Percentiles rank a stretch among this genome's conserved stretches.
Conservation (phyloP, 2,113 vertebrate genomes). For the Pampusana beccarii region DNA sequence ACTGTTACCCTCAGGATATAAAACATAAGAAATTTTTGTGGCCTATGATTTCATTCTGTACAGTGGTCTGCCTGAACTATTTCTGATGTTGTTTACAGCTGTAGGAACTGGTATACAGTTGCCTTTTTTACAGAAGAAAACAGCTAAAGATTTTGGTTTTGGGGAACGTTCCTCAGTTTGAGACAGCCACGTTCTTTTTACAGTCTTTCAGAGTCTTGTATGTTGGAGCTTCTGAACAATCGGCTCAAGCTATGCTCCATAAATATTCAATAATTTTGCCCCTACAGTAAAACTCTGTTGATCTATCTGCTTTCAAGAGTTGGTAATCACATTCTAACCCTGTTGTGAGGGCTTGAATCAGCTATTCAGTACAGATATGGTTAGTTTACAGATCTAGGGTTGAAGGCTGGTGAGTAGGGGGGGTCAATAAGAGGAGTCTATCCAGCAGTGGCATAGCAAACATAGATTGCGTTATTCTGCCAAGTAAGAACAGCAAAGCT, state of each 20-base stretch:
- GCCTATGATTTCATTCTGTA: slow-evolving; percentile 7
- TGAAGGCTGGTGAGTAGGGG: neutral
- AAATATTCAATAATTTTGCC: slow-evolving; percentile 29
- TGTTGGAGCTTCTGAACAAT: slow-evolving; percentile 2
- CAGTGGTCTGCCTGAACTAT: neutral
- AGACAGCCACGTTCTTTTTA: neutral
- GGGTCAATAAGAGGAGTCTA: neutral
- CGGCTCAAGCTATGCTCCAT: neutral
- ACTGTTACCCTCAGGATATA: slow-evolving; percentile 36
- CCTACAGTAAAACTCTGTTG: neutral
- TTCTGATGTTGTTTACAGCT: slow-evolving; percentile 52
- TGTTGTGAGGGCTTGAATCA: neutral
- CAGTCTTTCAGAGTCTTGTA: neutral
- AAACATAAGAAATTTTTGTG: slow-evolving; percentile 45
- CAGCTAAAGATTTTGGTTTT: neutral
- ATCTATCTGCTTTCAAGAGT: neutral
- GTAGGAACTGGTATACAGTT: neutral
- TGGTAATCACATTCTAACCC: neutral
- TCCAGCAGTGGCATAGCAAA: neutral
- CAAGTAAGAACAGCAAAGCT: neutral
- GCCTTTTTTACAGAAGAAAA: neutral
- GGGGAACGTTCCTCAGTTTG: neutral
- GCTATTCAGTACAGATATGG: neutral
- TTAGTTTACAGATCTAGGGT: neutral
- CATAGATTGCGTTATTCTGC: neutral